Evolutionary conservation across 2,888 invertebrate species (phyloP), one percentile per base, ranked within the genome.

Genomic region (Agriopis aurantiaria): DNA sequence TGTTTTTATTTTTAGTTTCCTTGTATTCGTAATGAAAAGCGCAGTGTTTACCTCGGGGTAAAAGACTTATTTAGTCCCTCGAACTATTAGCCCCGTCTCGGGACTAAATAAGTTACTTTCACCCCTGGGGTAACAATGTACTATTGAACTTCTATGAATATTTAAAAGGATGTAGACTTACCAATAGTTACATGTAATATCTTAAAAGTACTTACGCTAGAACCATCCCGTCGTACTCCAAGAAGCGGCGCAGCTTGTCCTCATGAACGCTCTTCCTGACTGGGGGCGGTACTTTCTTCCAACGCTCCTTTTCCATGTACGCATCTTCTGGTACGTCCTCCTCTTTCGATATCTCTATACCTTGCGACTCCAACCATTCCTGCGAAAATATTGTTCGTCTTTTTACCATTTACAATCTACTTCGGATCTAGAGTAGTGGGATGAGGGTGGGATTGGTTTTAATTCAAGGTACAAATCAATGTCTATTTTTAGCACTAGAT

Each of bases 311-410:
- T 82, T 95, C 88, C 0, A 93, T 95, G 84, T 97, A 97, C 0
- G 96, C 96, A 87, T 98, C 98, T 12, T 93, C 89, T 0, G 98
- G 98, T 73, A 96, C 83, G 33, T 95, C 92, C 86, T 98, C 97
- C 11, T 96, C 92, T 33, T 96, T 96, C 43, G 96, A 96, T 55
- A 98, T 86, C 72, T 96, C 96, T 62, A 98, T 92, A 0, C 98
- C 98, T 91, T 98, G 97, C 78, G 97, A 98, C 73, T 95, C 95
- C 84, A 98, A 89, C 94, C 96, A 98, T 90, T 98, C 96, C 97
- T 97, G 83, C 12, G 40, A 69, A 66, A 7, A 49, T 48, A n/a
- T n/a, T 48, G 12, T 12, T 4, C 12, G 46, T 10, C 46, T 46
- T 46, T 2, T 11, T 46, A 11, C 10, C 12, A 46, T 33, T 11